Percentiles rank a stretch among this genome's conserved stretches.
These are phyloP conservation scores for Drosophila quinaria DNA, from an alignment of 2,888 invertebrate genomes.

Conservation along the genomic window DNA sequence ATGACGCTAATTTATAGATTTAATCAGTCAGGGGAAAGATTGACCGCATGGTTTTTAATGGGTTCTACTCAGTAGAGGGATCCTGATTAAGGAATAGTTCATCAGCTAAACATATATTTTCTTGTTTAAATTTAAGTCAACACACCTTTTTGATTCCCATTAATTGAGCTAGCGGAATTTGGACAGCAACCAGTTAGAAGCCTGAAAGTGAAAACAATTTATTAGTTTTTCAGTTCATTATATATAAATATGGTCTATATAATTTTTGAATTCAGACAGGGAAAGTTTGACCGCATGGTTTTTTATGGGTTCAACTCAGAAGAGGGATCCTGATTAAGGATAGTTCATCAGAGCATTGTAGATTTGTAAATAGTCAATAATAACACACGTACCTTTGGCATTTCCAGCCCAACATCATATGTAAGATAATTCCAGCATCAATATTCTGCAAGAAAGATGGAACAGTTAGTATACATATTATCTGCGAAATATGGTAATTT, in stretches of 20 bases:
- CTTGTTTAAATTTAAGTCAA: neutral
- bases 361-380: neutral
- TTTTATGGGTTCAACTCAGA: constrained; percentile 74
- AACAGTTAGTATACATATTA: constrained; percentile 5
- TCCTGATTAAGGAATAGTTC: constrained; percentile 70
- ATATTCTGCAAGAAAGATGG: constrained; percentile 12
- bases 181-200: neutral
- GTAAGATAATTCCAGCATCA: neutral
- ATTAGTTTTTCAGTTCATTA: neutral
- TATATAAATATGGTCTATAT: neutral
- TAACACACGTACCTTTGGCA: constrained; percentile 19
- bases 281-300: constrained; percentile 69
- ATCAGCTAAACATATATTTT: constrained; percentile 43
- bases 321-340: constrained; percentile 74
- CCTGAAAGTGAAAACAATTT: constrained; percentile 3
- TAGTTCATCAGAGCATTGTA: constrained; percentile 54
- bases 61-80: constrained; percentile 79
- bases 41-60: constrained; percentile 70
- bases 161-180: too few species aligned
- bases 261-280: constrained; percentile 49
- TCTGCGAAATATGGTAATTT: neutral
- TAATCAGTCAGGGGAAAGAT: constrained; percentile 63
- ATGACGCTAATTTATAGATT: neutral
- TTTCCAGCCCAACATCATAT: neutral
- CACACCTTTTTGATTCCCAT: constrained; percentile 30